A percentile compares a stretch with the other conserved stretches of the same genome.
Conservation (phyloP, 2,797 vertebrate species). For the Scarus forsteni region DNA sequence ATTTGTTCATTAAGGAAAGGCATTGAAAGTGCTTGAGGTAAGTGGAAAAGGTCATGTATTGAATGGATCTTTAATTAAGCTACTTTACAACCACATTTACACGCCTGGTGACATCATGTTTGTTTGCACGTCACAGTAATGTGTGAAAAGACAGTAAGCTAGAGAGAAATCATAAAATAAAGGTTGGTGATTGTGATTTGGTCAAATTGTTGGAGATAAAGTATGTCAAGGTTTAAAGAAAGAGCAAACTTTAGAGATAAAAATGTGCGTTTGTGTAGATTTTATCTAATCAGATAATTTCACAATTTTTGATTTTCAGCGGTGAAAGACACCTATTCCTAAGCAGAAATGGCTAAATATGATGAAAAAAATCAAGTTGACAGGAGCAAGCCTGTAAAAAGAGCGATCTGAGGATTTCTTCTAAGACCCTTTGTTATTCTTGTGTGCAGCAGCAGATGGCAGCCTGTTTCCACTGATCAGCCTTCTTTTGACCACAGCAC, state of each 20-base stretch:
- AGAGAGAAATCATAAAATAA: not conserved
- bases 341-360: conserved; percentile 3
- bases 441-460: conserved; percentile 82
- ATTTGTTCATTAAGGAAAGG: conserved; percentile 82
- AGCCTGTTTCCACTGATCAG: conserved; percentile 85
- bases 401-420: conserved; percentile 5
- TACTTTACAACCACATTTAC: conserved; percentile 78
- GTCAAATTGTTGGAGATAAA: conserved; percentile 13
- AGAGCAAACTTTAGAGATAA: not conserved
- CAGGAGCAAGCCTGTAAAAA: conserved; percentile 17
- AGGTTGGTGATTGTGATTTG: not conserved
- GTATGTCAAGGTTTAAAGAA: not conserved
- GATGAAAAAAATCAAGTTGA: conserved; percentile 17
- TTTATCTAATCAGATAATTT: not conserved
- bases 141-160: conserved; percentile 40
- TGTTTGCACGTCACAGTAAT: conserved; percentile 63
- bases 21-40: conserved; percentile 76
- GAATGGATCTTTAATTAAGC: conserved; percentile 82
- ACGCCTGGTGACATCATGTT: conserved; percentile 68
- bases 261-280: not conserved
- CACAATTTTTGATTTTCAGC: not conserved
- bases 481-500: conserved; percentile 26
- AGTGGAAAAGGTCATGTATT: conserved; percentile 80
- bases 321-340: not conserved
- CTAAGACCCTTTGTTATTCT: conserved; percentile 36